Conservation (phyloP, 1,140 invertebrate species). For the Oedothorax gibbosus region DNA sequence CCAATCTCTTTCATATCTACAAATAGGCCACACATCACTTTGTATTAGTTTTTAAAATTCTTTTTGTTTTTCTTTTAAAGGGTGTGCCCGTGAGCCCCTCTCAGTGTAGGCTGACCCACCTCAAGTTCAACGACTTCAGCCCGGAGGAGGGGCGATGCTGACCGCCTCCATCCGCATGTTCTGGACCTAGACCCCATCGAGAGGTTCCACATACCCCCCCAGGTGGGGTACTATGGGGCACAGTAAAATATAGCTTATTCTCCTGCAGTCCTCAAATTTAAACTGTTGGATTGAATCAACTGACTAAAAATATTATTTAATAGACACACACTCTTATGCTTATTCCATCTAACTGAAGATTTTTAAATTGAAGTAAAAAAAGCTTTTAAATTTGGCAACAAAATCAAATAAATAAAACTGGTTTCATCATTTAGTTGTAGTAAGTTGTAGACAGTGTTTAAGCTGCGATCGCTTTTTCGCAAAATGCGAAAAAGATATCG, state of each 20-base stretch:
- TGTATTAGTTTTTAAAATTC: neutral
- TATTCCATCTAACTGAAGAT: no score
- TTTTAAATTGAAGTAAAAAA: no score
- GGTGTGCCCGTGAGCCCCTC: constrained; percentile 84
- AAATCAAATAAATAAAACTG: no score
- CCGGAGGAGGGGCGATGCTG: constrained; percentile 85
- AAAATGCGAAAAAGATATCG: no score
- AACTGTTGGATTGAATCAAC: no score
- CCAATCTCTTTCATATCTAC: neutral
- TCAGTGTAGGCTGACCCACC: constrained; percentile 84
- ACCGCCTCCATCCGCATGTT: constrained; percentile 92
- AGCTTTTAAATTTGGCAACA: no score
- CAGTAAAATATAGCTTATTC: neutral
- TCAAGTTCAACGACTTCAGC: constrained; percentile 87
- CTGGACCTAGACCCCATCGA: constrained; percentile 90
- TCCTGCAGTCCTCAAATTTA: neutral
- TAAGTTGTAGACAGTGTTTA: no score
- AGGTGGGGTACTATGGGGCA: constrained; percentile 75
- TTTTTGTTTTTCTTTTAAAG: constrained; percentile 22
- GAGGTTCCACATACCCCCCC: constrained; percentile 90
- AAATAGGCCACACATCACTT: no score
- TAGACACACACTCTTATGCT: no score
- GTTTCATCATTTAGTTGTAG: no score
- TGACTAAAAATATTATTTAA: no score
- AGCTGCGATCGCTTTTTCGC: no score